Evolutionary conservation across 1,140 invertebrate species (phyloP), one percentile per base, ranked within the genome.

Genomic region (Saccostrea cuccullata): DNA sequence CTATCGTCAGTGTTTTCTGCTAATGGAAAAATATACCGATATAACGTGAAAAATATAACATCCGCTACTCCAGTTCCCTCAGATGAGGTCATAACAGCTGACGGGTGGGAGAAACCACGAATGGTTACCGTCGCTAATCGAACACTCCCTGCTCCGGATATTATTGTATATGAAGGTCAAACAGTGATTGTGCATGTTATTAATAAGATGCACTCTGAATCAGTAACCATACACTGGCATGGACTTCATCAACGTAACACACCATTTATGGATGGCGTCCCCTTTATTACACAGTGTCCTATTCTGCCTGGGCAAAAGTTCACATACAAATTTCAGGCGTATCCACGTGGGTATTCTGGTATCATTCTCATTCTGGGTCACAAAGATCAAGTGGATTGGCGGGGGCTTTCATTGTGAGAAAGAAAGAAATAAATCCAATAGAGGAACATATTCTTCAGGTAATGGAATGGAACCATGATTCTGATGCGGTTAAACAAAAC

Each of bases 181-280:
- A 97, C 96, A 89, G 96, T 98, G 0, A 96, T 98, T 17, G 96
- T 98, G 12, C 97, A 98, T 92, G 97, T 98, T 0, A 96, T 96
- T 89, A 99, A 98, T 94, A 96, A 96, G 82, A 96, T 98, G 94
- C 96, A 97, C 92, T 97, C 97, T 87, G 96, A 97, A 95, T 97
- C 97, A 93, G 96, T 97, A 1, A 97, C 97, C 0, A 97, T 99
- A 88, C 98, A 99, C 95, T 98, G 98, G 98, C 96, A 97, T 87
- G 98, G 98, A 64, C 96, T 98, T 82, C 97, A 96, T 94, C 98
- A 98, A 95, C 95, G 96, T 60, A 97, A 96, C 70, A 97, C 97
- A 4, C 98, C 97, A 91, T 98, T 97, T 94, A 98, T 98, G 94
- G 98, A 99, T 93, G 98, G 98, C 58, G 98, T 98, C 55, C 97